A percentile compares a stretch with the other conserved stretches of the same genome.
Conservation (phyloP, 1,140 invertebrate species). For the Euglossa dilemma region DNA sequence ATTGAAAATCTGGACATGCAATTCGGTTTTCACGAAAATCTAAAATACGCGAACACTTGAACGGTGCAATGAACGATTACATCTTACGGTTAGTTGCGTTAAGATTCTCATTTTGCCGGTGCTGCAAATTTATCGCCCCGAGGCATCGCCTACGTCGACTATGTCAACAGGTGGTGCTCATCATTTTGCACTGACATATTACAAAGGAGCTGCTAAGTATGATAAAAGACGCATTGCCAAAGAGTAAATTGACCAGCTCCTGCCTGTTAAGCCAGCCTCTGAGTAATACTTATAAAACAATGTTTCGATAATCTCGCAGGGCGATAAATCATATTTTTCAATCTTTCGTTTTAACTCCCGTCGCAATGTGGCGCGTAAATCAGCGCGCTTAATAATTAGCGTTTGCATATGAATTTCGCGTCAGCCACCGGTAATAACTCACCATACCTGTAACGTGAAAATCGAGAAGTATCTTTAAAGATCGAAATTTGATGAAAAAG, state of each 20-base stretch:
- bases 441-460: not conserved
- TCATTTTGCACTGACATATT: conserved; percentile 64
- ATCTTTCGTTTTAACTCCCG: conserved; percentile 14
- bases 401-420: not conserved
- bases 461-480: conserved; percentile 6
- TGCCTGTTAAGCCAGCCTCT: not conserved
- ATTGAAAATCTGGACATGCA: no score
- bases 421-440: conserved; percentile 19
- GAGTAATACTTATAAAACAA: conserved; percentile 5
- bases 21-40: not conserved
- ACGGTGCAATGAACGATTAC: conserved; percentile 42
- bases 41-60: not conserved
- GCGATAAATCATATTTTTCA: conserved; percentile 40
- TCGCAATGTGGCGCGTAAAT: conserved; percentile 8
- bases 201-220: conserved; percentile 43
- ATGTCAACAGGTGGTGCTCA: conserved; percentile 67
- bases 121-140: conserved; percentile 56
- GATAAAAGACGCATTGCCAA: conserved; percentile 61
- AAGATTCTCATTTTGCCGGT: conserved; percentile 49
- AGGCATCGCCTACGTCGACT: conserved; percentile 44
- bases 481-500: not conserved
- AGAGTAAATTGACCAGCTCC: conserved; percentile 42
- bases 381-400: conserved; percentile 19
- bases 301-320: conserved; percentile 15
- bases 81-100: conserved; percentile 41